Evolutionary conservation across 2,113 vertebrate genomes (phyloP), one percentile per base, ranked within the genome.

Genomic region (Pseudorhombus dupliciocellatus): DNA sequence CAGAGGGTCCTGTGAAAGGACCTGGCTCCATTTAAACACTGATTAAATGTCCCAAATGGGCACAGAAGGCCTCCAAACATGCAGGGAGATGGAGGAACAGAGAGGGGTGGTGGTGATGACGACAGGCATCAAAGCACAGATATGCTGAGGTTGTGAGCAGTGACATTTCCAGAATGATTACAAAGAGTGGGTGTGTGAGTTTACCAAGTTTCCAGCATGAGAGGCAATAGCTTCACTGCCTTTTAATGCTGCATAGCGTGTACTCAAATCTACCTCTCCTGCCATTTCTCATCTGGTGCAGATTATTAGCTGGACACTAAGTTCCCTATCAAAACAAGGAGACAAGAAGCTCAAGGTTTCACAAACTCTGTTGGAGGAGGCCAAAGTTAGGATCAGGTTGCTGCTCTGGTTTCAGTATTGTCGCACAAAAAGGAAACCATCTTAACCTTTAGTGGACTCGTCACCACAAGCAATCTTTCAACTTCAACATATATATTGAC

Each of bases 211-310:
- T 79, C 80, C 63, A 71, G 61, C 71, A 77, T 77, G 65, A 72
- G 44, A 44, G 50, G 18, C 21, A n/a, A 40, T 28, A 70, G 54
- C 52, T 66, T 30, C n/a, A 7, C 66, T 72, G 62, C 10, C 1
- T 42, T 46, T 54, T 76, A 58, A 62, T 40, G 26, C 44, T 69
- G 56, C 54, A 65, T 73, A 21, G 21, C 26, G 0, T 77, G 44
- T n/a, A 25, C 50, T 46, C 15, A 67, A 59, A 44, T 44, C 59
- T 54, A 59, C 61, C 46, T 70, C 73, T 72, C 21, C 55, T 71
- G 51, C 52, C 51, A 20, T 61, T 31, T 74, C 42, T 88, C 86
- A 88, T 91, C 81, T 90, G 87, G 63, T 81, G 57, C 56, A 67
- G 57, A 81, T 89, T 83, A 87, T 84, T 51, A 78, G 15, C 59